Evolutionary conservation across 2,797 vertebrate species (phyloP).

Genomic region (Argya squamiceps): DNA sequence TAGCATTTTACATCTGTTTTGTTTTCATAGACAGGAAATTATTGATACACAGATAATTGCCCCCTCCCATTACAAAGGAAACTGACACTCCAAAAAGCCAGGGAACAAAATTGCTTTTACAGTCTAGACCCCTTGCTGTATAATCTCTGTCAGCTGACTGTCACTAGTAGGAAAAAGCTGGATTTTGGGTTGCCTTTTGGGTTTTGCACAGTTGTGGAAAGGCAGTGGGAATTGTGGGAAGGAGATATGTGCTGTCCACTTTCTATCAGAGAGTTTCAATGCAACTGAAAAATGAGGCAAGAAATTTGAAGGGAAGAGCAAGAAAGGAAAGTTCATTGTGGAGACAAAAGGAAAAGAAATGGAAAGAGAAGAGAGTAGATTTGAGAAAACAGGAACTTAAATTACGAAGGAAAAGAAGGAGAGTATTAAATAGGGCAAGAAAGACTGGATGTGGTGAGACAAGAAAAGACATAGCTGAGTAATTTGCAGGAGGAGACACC

Average conservation of each 20-base stretch:
- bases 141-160: background rate
- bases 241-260: fast-evolving
- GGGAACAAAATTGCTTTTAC: background rate
- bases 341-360: background rate
- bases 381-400: background rate
- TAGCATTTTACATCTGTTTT: background rate
- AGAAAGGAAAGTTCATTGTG: background rate
- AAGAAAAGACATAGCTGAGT: background rate
- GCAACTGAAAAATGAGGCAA: background rate
- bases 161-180: background rate
- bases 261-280: background rate
- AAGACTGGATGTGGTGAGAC: background rate
- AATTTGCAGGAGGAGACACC: background rate
- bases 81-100: background rate
- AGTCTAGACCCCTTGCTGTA: background rate
- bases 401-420: background rate
- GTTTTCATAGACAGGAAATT: background rate
- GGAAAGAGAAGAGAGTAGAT: background rate
- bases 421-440: background rate
- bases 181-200: background rate
- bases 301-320: background rate
- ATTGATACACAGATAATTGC: background rate
- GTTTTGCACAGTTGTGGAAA: background rate
- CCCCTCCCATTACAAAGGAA: background rate
- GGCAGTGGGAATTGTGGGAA: background rate